phyloP scores from a whole-genome alignment of 2,888 invertebrate species.

The Melikaiella ostensackeni region DNA sequence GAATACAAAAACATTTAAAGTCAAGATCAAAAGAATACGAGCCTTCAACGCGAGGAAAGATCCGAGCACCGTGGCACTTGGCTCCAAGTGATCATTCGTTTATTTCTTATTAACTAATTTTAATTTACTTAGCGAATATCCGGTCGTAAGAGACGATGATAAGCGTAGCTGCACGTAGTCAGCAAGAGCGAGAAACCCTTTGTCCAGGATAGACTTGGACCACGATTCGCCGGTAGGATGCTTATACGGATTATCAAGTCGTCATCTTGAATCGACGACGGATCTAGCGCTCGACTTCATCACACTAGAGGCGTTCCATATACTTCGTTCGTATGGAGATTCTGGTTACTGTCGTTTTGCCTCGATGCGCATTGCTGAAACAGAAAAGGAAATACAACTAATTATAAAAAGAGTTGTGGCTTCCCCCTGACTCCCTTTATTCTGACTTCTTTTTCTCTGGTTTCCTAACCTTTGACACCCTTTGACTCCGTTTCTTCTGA shows the following conservation, averaged over 20 bases:
- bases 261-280: conserved; percentile 67
- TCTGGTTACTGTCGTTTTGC: conserved; percentile 89
- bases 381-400: conserved; percentile 63
- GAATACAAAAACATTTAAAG: conserved; percentile 46
- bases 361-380: conserved; percentile 88
- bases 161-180: conserved; percentile 39
- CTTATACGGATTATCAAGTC: conserved; percentile 64
- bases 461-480: too few relatives aligned
- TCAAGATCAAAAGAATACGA: conserved; percentile 20
- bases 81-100: conserved; percentile 40
- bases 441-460: too few relatives aligned
- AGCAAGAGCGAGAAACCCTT: conserved; percentile 43
- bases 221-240: conserved; percentile 63
- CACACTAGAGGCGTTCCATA: conserved; percentile 83
- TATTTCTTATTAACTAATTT: conserved; percentile 44
- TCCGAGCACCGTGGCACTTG: conserved; percentile 49
- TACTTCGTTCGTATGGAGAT: conserved; percentile 90
- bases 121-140: conserved; percentile 42
- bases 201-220: conserved; percentile 44
- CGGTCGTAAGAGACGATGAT: conserved; percentile 39
- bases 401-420: neutral
- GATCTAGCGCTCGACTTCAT: conserved; percentile 85
- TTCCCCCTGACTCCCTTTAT: too few relatives aligned
- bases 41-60: conserved; percentile 31
- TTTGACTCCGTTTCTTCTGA: too few relatives aligned